Evolutionary conservation across 2,888 invertebrate species (phyloP).

Genomic region (Meandrusa payeni): DNA sequence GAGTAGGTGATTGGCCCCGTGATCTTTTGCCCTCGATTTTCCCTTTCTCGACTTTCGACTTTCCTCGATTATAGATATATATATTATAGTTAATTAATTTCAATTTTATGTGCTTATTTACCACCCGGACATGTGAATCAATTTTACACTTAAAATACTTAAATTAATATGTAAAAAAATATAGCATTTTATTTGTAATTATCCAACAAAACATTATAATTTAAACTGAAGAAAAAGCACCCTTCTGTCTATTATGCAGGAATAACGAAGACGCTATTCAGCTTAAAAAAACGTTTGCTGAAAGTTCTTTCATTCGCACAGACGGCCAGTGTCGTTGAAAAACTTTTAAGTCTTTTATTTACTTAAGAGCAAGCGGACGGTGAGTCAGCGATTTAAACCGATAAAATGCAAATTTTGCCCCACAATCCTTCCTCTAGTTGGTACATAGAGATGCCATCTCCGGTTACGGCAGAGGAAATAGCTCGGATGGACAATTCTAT

Average conservation of each 20-base stretch:
- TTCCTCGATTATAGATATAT: too few relatives aligned
- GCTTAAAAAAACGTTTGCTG: conserved; percentile 3
- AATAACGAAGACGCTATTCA: neutral
- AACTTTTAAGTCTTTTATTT: conserved; percentile 35
- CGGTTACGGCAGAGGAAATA: conserved; percentile 53
- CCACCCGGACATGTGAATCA: too few relatives aligned
- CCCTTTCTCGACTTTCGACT: too few relatives aligned
- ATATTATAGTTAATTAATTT: too few relatives aligned
- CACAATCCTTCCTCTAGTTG: conserved; percentile 32
- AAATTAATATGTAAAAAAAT: too few relatives aligned
- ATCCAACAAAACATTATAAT: too few relatives aligned
- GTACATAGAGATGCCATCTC: conserved; percentile 44
- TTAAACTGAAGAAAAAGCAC: neutral
- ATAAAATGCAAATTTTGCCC: conserved; percentile 60
- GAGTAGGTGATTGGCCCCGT: too few relatives aligned
- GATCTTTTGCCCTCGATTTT: too few relatives aligned
- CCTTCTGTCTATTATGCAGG: conserved; percentile 1
- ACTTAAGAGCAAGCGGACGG: conserved; percentile 34
- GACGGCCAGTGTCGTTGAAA: conserved; percentile 46
- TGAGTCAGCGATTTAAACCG: conserved; percentile 41
- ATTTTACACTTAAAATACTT: too few relatives aligned
- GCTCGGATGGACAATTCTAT: conserved; percentile 50
- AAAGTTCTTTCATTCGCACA: conserved; percentile 38
- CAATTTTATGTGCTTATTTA: too few relatives aligned
- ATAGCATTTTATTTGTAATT: too few relatives aligned